These are phyloP conservation scores for Lamprotornis superbus DNA, from an alignment of 2,113 vertebrate genomes.

Conservation along the genomic window DNA sequence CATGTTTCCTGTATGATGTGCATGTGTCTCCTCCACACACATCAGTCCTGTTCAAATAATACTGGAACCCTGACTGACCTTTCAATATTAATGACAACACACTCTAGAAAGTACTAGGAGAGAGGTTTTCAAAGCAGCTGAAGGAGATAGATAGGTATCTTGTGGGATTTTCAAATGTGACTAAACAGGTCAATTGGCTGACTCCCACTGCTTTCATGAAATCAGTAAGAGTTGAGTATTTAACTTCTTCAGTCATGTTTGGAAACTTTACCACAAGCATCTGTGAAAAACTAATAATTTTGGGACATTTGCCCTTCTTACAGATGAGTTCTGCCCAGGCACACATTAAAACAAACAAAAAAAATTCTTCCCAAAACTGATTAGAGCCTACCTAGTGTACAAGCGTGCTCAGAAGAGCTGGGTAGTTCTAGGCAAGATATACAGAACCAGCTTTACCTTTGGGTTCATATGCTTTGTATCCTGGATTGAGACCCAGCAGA, in stretches of 20 bases:
- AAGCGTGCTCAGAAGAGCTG: neutral
- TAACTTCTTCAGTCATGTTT: neutral
- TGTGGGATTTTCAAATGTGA: neutral
- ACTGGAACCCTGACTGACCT: constrained; percentile 44
- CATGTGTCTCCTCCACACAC: constrained; percentile 46
- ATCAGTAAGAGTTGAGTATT: neutral
- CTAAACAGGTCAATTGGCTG: neutral
- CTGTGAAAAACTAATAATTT: neutral
- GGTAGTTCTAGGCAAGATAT: neutral
- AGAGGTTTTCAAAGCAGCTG: constrained; percentile 3
- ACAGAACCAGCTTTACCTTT: neutral
- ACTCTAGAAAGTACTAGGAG: constrained; percentile 13
- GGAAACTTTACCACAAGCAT: neutral
- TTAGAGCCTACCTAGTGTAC: neutral
- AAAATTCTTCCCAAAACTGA: neutral
- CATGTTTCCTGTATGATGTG: constrained; percentile 27
- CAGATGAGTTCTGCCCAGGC: neutral
- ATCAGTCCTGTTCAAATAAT: constrained; percentile 11
- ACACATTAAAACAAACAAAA: neutral
- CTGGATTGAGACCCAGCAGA: neutral
- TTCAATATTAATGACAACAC: constrained; percentile 42
- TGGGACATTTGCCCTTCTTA: neutral
- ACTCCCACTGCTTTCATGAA: constrained; percentile 28
- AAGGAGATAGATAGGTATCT: neutral
- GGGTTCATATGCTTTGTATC: neutral